A percentile compares a stretch with the other conserved stretches of the same genome.
Conservation (phyloP, 2,113 vertebrate species). For the Amphiprion percula region DNA sequence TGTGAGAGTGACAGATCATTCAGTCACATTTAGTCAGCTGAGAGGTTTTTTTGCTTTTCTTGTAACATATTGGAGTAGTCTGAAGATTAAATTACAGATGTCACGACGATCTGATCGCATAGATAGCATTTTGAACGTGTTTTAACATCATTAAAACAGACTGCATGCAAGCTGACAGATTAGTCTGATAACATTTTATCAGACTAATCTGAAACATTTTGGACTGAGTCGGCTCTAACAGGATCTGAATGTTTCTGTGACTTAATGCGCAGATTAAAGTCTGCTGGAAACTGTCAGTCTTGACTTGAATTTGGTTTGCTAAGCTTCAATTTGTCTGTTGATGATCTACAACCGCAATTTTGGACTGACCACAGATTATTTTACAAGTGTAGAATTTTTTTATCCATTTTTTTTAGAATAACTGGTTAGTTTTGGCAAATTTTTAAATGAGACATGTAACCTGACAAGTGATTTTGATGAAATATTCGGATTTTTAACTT, state of each 20-base stretch:
- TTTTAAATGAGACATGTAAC: too few relatives aligned
- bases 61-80: too few relatives aligned
- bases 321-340: constrained; percentile 2
- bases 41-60: too few relatives aligned
- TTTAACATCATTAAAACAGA: constrained; percentile 1
- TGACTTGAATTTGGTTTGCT: constrained; percentile 11
- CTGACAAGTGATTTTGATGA: too few relatives aligned
- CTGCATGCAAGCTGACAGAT: neutral
- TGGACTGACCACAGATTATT: neutral
- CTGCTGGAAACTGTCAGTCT: constrained; percentile 27
- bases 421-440: too few relatives aligned
- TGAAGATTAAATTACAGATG: too few relatives aligned
- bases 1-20: too few relatives aligned
- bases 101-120: neutral
- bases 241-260: constrained; percentile 20
- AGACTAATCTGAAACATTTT: neutral
- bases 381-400: neutral
- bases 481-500: too few relatives aligned
- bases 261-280: constrained; percentile 13
- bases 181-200: constrained; percentile 22
- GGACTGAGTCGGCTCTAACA: constrained; percentile 14
- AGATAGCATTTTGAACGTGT: neutral
- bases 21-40: too few relatives aligned
- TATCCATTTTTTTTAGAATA: too few relatives aligned
- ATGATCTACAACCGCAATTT: neutral